phyloP scores from a whole-genome alignment of 2,888 invertebrate species.

The Lithophane leautieri region DNA sequence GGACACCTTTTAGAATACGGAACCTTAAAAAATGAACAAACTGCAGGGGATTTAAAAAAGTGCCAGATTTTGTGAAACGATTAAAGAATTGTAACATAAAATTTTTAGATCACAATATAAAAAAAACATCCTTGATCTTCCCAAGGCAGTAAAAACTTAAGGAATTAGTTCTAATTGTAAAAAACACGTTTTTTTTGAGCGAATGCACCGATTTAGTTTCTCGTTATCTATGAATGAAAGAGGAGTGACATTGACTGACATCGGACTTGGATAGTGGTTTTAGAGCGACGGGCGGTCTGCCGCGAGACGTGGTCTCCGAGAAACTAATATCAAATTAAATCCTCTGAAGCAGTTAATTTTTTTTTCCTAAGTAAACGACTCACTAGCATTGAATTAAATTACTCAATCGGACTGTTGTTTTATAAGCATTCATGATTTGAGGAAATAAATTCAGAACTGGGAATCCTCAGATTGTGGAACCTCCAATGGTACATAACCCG shows the following conservation, averaged over 20 bases:
- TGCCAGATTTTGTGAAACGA: background rate
- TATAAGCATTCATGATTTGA: background rate
- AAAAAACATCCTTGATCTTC: background rate
- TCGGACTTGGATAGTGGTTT: conserved; percentile 64
- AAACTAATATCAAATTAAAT: conserved; percentile 56
- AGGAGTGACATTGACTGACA: conserved; percentile 84
- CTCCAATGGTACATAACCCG: no score
- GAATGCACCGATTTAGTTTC: conserved; percentile 72
- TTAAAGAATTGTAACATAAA: background rate
- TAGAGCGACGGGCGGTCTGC: conserved; percentile 66
- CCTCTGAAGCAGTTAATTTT: conserved; percentile 20
- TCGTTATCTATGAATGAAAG: conserved; percentile 73
- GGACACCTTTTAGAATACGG: no score
- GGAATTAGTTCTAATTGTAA: conserved; percentile 15
- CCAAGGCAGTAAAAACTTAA: conserved; percentile 15
- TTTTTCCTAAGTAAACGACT: conserved; percentile 16
- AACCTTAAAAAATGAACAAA: background rate
- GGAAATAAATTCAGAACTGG: background rate
- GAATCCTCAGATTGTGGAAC: no score
- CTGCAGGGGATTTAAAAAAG: conserved; percentile 4
- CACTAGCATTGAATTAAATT: conserved; percentile 1
- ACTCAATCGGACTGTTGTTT: conserved; percentile 24
- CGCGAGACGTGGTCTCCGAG: conserved; percentile 41
- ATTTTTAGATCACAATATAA: background rate
- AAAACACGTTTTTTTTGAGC: conserved; percentile 46